Percentiles rank a stretch among this genome's conserved stretches.
phyloP scores from a whole-genome alignment of 2,797 vertebrate genomes.

The Okamejei kenojei region DNA sequence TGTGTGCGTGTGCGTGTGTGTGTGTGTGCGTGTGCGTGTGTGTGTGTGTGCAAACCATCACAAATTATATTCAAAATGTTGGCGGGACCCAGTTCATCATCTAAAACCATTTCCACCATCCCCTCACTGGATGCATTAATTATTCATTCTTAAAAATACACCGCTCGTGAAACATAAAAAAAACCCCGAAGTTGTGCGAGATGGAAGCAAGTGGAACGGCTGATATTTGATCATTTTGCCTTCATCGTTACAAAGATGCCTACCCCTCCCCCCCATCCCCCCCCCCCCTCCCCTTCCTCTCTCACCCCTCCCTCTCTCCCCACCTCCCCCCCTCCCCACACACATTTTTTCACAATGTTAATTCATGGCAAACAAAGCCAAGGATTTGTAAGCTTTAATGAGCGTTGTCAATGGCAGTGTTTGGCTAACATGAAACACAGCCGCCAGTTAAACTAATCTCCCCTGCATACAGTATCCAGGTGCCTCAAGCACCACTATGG shows the following conservation, averaged over 20 bases:
- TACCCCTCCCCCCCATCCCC: too few species aligned
- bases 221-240: neutral
- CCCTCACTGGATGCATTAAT: neutral
- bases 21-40: constrained; percentile 35
- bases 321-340: too few species aligned
- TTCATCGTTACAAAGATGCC: neutral
- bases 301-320: too few species aligned
- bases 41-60: neutral
- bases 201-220: neutral
- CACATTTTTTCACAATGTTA: neutral
- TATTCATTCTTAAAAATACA: neutral
- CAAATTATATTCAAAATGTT: neutral
- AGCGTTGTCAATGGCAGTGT: neutral
- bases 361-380: neutral
- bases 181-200: neutral
- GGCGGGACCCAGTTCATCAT: neutral
- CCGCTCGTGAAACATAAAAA: neutral
- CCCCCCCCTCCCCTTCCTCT: too few species aligned
- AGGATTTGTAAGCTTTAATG: neutral
- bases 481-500: too few species aligned
- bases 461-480: too few species aligned
- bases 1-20: constrained; percentile 43
- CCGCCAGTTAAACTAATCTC: too few species aligned
- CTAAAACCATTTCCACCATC: neutral
- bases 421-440: neutral